phyloP scores from a whole-genome alignment of 2,888 invertebrate species.

The Trachelus stipa region DNA sequence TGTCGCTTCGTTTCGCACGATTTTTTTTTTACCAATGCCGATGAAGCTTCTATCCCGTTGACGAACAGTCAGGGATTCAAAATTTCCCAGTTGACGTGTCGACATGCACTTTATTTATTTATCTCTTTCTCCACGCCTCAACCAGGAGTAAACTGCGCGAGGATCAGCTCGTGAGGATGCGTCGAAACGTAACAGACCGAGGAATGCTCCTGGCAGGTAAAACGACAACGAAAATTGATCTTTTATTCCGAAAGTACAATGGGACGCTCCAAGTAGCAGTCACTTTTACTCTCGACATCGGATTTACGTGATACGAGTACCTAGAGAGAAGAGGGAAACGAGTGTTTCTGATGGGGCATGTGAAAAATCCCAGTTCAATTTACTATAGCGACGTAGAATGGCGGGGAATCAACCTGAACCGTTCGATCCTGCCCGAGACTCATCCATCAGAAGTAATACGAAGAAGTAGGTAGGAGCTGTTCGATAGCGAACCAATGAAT shows the following conservation, averaged over 20 bases:
- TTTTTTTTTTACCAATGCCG: background rate
- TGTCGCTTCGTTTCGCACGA: background rate
- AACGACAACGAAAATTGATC: background rate
- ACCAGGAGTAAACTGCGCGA: background rate
- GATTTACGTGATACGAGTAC: background rate
- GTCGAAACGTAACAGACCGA: background rate
- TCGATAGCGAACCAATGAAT: slow-evolving; percentile 27
- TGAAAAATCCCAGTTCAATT: background rate
- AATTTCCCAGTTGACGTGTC: background rate
- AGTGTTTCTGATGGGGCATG: background rate
- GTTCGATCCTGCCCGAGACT: background rate
- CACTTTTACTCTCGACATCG: background rate
- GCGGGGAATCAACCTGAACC: background rate
- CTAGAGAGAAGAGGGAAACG: background rate
- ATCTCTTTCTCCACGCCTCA: background rate
- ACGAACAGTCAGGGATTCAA: background rate
- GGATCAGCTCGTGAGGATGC: background rate
- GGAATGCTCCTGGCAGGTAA: background rate
- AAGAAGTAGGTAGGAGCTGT: background rate
- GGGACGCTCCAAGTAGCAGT: background rate
- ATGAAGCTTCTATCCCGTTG: background rate
- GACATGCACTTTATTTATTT: background rate
- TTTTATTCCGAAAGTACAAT: background rate
- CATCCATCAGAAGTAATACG: background rate
- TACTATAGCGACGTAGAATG: background rate